Evolutionary conservation across 30 jellyfish, hydroid and myxozoan species (phyloP).

Genomic region (Chrysaora quinquecirrha): DNA sequence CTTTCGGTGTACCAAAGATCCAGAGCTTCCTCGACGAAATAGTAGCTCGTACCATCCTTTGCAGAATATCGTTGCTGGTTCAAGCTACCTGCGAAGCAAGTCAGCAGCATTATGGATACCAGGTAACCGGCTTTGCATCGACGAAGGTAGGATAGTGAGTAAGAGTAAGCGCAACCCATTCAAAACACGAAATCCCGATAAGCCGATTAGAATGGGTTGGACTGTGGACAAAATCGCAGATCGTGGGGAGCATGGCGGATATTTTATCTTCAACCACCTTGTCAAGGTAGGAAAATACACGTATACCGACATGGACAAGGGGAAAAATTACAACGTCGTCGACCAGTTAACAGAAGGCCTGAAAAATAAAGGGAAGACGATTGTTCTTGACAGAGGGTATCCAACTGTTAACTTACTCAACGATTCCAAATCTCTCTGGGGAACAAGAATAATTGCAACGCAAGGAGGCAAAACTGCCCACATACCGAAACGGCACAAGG

Average conservation of each 20-base stretch:
- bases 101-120: no score
- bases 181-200: no score
- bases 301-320: no score
- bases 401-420: background rate
- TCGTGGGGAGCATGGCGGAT: background rate
- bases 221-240: background rate
- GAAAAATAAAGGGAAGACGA: background rate
- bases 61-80: no score
- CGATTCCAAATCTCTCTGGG: background rate
- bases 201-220: conserved; percentile 17
- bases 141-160: no score
- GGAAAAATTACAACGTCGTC: background rate
- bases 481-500: background rate
- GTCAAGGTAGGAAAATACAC: no score
- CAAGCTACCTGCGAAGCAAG: no score
- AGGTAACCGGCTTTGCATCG: no score
- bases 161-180: no score
- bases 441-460: conserved; percentile 6
- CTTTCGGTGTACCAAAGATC: background rate
- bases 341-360: background rate
- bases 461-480: conserved; percentile 3
- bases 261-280: no score
- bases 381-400: background rate
- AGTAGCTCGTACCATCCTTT: no score
- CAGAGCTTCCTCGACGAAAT: no score